phyloP scores from a whole-genome alignment of 2,797 vertebrate species.

The Semaprochilodus insignis region DNA sequence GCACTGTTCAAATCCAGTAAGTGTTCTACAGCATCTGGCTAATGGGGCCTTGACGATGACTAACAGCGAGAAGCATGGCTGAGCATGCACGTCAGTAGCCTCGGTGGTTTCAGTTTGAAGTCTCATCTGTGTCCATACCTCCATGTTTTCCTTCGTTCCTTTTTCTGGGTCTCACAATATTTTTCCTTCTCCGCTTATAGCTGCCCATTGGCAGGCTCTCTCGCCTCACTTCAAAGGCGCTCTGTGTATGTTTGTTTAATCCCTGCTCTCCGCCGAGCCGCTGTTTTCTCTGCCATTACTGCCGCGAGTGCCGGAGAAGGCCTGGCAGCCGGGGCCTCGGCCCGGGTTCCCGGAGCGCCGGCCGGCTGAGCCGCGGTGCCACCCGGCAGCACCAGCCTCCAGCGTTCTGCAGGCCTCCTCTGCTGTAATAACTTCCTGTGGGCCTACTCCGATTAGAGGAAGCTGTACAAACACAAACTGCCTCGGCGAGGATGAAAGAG shows the following conservation, averaged over 20 bases:
- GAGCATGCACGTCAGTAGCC: background rate
- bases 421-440: slow-evolving; percentile 66
- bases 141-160: slow-evolving; percentile 50
- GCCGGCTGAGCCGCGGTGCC: slow-evolving; percentile 22
- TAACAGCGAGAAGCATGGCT: background rate
- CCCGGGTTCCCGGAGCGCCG: background rate
- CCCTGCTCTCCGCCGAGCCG: slow-evolving; percentile 60
- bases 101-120: background rate
- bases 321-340: slow-evolving; percentile 46
- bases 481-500: background rate
- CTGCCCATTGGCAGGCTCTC: slow-evolving; percentile 59
- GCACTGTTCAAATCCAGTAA: background rate
- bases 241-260: slow-evolving; percentile 68
- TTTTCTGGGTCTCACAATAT: slow-evolving; percentile 57
- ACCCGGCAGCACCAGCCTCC: slow-evolving; percentile 39
- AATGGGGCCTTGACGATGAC: background rate
- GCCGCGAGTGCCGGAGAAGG: slow-evolving; percentile 53
- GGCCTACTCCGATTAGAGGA: slow-evolving; percentile 68
- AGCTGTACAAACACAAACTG: slow-evolving; percentile 79
- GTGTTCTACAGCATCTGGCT: background rate
- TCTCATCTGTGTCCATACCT: slow-evolving; percentile 47
- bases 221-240: slow-evolving; percentile 67
- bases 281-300: slow-evolving; percentile 58
- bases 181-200: slow-evolving; percentile 56
- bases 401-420: slow-evolving; percentile 43